Evolutionary conservation across 1,140 invertebrate species (phyloP).

Genomic region (Diuraphis noxia): DNA sequence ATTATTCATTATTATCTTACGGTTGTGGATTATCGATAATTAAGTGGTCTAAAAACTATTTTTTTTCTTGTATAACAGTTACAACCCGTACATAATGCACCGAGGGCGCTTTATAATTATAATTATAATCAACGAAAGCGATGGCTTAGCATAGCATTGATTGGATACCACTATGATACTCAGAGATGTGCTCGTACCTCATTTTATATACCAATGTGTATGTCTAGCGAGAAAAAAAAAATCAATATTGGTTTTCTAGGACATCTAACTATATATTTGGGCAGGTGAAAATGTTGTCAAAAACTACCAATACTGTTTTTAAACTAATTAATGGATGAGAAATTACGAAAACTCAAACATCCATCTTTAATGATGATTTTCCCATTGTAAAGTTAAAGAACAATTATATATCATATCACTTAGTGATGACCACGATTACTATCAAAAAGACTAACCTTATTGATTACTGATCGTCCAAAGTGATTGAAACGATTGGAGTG

Average conservation of each 20-base stretch:
- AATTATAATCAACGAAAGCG: background rate
- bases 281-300: no score
- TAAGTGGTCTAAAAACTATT: background rate
- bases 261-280: rapidly evolving
- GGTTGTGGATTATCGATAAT: background rate
- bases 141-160: background rate
- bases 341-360: background rate
- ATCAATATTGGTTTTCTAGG: background rate
- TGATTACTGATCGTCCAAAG: no score
- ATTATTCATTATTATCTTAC: background rate
- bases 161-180: background rate
- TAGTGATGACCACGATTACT: no score
- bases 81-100: background rate
- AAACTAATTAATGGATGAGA: no score
- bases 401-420: background rate
- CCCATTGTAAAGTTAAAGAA: background rate
- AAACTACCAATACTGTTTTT: no score
- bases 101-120: background rate
- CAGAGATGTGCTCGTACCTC: background rate
- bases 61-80: background rate
- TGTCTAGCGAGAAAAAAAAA: background rate
- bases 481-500: background rate
- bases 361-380: no score
- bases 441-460: background rate
- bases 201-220: background rate